Conservation (phyloP, 2,888 invertebrate species). For the Napeogenes inachia region DNA sequence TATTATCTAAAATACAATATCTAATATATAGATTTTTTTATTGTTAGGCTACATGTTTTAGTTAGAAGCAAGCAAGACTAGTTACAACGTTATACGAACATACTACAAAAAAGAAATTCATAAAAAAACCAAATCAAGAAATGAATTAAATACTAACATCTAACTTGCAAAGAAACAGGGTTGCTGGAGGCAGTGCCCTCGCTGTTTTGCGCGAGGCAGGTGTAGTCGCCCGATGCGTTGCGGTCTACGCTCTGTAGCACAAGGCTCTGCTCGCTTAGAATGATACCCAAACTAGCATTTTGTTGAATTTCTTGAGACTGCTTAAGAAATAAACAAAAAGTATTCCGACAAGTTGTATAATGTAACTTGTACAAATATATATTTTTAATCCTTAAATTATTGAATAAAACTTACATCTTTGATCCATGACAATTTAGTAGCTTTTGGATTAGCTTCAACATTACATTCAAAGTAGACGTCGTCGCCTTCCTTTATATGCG, state of each 20-base stretch:
- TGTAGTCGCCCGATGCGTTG: conserved; percentile 87
- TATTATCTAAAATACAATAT: too few relatives aligned
- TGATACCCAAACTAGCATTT: conserved; percentile 87
- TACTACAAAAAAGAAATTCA: too few relatives aligned
- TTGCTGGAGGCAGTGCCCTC: conserved; percentile 94
- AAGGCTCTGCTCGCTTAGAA: conserved; percentile 92
- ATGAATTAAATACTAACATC: conserved; percentile 81
- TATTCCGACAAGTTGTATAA: background rate
- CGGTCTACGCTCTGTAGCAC: conserved; percentile 91
- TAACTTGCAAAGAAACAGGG: conserved; percentile 87
- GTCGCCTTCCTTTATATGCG: conserved; percentile 89
- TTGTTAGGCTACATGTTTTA: too few relatives aligned
- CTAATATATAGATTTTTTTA: too few relatives aligned
- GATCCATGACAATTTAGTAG: conserved; percentile 88
- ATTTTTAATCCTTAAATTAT: too few relatives aligned
- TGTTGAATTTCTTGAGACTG: conserved; percentile 88
- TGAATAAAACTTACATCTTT: conserved; percentile 77
- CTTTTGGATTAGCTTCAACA: conserved; percentile 92
- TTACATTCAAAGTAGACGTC: conserved; percentile 95
- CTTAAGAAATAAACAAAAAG: conserved; percentile 21
- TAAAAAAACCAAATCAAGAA: conserved; percentile 10
- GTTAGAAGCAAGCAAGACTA: too few relatives aligned
- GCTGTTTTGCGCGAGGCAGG: conserved; percentile 90
- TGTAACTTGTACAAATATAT: too few relatives aligned
- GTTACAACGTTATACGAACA: too few relatives aligned